phyloP scores from a whole-genome alignment of 1,140 invertebrate species.

The Babylonia areolata region DNA sequence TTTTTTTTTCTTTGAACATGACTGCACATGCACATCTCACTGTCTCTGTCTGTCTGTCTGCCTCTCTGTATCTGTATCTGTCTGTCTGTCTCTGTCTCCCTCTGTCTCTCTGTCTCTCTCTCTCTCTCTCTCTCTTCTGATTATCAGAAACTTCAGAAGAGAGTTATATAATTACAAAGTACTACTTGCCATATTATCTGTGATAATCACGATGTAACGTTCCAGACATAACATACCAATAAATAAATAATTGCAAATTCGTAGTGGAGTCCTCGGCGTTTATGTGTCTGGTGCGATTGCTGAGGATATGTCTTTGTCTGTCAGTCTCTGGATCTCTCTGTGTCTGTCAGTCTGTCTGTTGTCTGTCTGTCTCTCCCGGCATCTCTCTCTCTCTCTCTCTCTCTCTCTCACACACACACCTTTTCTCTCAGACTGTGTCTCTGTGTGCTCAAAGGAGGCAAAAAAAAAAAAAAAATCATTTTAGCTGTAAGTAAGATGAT shows the following conservation, averaged over 20 bases:
- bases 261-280: background rate
- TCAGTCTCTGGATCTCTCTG: background rate
- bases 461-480: no score
- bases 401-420: background rate
- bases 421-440: no score
- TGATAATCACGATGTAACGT: background rate
- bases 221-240: background rate
- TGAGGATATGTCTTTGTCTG: background rate
- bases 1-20: no score
- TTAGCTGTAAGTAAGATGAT: no score
- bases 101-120: conserved; percentile 8
- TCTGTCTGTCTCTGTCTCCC: conserved; percentile 33
- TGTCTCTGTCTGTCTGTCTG: conserved; percentile 31
- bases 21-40: no score
- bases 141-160: background rate
- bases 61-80: conserved; percentile 31
- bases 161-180: background rate
- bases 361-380: conserved; percentile 15
- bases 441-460: no score
- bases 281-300: no score
- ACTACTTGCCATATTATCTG: background rate
- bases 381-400: conserved; percentile 7
- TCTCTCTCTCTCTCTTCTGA: background rate
- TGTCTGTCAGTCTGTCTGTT: conserved; percentile 7
- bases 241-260: background rate